Base-by-base conservation (phyloP, 2,888 invertebrate species). In the Acanthosepion esculentum region DNA sequence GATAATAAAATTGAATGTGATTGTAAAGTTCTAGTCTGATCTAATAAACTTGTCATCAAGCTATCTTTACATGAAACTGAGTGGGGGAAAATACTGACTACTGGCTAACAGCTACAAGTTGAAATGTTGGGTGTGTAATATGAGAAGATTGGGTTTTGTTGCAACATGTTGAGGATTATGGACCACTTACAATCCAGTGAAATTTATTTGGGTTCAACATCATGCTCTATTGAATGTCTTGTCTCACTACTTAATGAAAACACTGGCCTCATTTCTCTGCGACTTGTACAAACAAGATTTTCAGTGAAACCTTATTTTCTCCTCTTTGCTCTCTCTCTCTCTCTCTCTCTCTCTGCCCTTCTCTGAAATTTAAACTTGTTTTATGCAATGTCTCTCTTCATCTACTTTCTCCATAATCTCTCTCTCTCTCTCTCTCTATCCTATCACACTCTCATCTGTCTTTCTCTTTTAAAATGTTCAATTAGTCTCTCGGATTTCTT, bases 101-200 rank as follows among this genome's bases (percentile, higher is more conserved):
- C 18, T 78, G 78, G 78, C 78, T 78, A 78, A n/a, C n/a, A 78
- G 29, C 78, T 41, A 41, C 41, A 41, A n/a, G 78, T 29, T 78
- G 29, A 29, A 78, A 78, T 23, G n/a, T 78, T 78, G 78, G n/a
- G 78, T 29, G 10, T n/a, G 78, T 78, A 78, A 78, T 78, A n/a
- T n/a, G 78, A 78, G 78, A 78, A 33, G 78, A 78, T 78, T 78
- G 78, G 78, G 78, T 78, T n/a, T 78, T 78, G 78, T 78, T 78
- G 78, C 78, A 78, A 78, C 78, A 78, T 78, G 78, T 78, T 33
- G n/a, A n/a, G 78, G 78, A 78, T 78, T 12, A 78, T n/a, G 23
- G 15, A n/a, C n/a, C 78, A 78, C n/a, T n/a, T 78, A 78, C n/a
- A n/a, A 12, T n/a, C n/a, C n/a, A 12, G 78, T 12, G n/a, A 15